Evolutionary conservation across 2,797 vertebrate species (phyloP).

Genomic region (Apogon talboti): DNA sequence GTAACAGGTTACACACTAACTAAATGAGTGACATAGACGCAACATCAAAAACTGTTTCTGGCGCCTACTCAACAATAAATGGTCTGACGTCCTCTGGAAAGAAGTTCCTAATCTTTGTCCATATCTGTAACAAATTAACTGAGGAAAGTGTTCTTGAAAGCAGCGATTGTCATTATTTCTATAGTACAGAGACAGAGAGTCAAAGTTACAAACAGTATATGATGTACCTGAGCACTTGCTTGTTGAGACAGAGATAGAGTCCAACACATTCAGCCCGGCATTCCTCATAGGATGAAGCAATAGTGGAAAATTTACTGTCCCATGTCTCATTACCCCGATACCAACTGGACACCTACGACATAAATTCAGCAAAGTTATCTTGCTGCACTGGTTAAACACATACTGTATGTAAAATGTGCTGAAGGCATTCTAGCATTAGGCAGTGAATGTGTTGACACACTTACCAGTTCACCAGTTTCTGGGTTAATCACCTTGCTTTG

Average conservation of each 20-base stretch:
- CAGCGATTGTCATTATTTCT: background rate
- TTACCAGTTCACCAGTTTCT: slow-evolving; percentile 89
- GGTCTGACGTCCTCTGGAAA: background rate
- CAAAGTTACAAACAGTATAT: background rate
- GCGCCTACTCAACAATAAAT: background rate
- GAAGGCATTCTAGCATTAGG: background rate
- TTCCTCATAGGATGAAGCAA: slow-evolving; percentile 92
- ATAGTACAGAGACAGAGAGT: background rate
- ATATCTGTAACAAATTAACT: too few species aligned
- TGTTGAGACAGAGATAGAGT: slow-evolving; percentile 91
- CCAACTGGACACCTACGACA: slow-evolving; percentile 89
- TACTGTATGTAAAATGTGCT: background rate
- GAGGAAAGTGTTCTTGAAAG: background rate
- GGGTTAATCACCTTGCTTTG: slow-evolving; percentile 86
- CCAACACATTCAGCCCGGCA: slow-evolving; percentile 93
- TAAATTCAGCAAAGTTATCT: background rate
- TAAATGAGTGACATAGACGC: background rate
- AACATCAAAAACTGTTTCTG: background rate
- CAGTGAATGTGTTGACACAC: slow-evolving; percentile 33
- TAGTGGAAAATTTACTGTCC: slow-evolving; percentile 94
- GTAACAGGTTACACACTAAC: background rate
- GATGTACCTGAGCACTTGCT: slow-evolving; percentile 87
- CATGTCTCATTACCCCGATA: slow-evolving; percentile 91
- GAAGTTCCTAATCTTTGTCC: too few species aligned
- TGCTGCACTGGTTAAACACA: background rate